phyloP scores from a whole-genome alignment of 2,797 vertebrate genomes.

The Triplophysa bombifrons region DNA sequence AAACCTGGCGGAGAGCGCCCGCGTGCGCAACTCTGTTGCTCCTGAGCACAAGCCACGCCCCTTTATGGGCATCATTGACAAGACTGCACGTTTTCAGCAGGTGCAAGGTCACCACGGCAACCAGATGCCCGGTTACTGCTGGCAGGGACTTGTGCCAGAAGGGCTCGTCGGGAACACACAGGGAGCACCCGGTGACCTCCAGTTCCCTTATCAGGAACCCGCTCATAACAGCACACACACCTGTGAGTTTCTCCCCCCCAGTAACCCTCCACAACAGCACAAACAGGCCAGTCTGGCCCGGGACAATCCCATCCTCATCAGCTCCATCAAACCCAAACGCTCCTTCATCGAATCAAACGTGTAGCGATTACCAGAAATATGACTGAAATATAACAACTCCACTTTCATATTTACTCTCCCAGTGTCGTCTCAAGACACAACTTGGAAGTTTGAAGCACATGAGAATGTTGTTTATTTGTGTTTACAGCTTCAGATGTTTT shows the following conservation, averaged over 20 bases:
- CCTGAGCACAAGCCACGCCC: conserved; percentile 84
- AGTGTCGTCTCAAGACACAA: conserved; percentile 4
- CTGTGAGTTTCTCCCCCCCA: conserved; percentile 48
- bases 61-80: conserved; percentile 97
- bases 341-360: conserved; percentile 98
- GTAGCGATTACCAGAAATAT: conserved; percentile 68
- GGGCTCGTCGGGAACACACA: conserved; percentile 63
- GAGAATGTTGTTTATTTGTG: conserved; percentile 24
- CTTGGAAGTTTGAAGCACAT: neutral
- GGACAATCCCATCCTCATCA: conserved; percentile 83
- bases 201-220: conserved; percentile 74
- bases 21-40: conserved; percentile 55
- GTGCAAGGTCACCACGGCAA: conserved; percentile 50
- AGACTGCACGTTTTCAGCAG: conserved; percentile 86
- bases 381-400: neutral
- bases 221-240: conserved; percentile 74
- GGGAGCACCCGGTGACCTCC: conserved; percentile 77
- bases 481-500: conserved; percentile 41
- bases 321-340: conserved; percentile 91
- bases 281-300: conserved; percentile 78
- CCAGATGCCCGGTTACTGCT: conserved; percentile 65
- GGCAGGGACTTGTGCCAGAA: conserved; percentile 71
- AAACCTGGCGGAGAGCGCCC: conserved; percentile 79
- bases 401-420: no score
- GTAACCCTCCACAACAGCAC: conserved; percentile 70